Conservation (phyloP, 1,140 invertebrate species). For the Tribolium castaneum region DNA sequence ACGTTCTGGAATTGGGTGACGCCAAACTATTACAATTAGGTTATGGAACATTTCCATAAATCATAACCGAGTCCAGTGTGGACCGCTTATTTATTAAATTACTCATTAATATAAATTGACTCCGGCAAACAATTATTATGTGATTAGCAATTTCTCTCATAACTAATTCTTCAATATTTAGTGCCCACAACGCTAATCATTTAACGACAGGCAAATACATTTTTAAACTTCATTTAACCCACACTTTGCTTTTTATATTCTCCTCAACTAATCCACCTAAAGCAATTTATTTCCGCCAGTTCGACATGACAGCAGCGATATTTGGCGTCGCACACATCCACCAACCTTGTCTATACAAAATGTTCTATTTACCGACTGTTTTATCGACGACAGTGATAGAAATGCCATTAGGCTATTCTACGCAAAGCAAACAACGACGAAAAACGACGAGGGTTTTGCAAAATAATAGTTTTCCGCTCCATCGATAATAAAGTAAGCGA, state of each 20-base stretch:
- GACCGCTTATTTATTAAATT: constrained; percentile 30
- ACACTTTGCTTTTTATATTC: background rate
- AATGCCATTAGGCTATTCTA: background rate
- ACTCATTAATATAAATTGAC: constrained; percentile 30
- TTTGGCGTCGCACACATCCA: background rate
- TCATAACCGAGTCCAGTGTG: constrained; percentile 21
- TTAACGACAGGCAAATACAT: background rate
- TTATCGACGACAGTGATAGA: background rate
- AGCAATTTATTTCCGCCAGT: background rate
- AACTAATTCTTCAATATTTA: constrained; percentile 18
- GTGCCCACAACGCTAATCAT: background rate
- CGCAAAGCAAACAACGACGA: background rate
- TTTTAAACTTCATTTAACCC: background rate
- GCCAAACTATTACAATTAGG: constrained; percentile 32
- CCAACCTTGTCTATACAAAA: background rate
- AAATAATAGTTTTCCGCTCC: too few relatives aligned
- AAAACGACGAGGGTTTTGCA: too few relatives aligned
- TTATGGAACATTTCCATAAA: constrained; percentile 34
- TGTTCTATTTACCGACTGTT: background rate
- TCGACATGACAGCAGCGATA: background rate
- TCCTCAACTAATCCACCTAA: background rate
- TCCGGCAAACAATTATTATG: constrained; percentile 16
- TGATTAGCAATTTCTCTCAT: constrained; percentile 25
- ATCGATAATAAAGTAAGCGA: too few relatives aligned
- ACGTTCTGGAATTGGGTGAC: constrained; percentile 30